These are phyloP conservation scores for Caranx ignobilis DNA, from an alignment of 2,113 vertebrate genomes.

Conservation along the genomic window DNA sequence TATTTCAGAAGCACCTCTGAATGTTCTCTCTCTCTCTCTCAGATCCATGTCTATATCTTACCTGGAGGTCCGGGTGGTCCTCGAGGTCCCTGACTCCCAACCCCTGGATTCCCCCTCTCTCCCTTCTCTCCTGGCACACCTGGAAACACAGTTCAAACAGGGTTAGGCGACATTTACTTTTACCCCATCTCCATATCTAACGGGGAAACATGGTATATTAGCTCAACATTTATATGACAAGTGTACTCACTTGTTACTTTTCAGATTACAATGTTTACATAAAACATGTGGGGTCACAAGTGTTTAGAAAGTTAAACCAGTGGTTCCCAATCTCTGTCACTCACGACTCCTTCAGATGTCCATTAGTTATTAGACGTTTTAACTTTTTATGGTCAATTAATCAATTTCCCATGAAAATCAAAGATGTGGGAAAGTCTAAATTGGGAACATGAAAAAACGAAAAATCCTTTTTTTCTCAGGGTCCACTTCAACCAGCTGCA, in stretches of 20 bases:
- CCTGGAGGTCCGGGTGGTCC: constrained; percentile 76
- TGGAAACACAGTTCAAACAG: constrained; percentile 42
- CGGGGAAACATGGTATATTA: background rate
- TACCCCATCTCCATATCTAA: background rate
- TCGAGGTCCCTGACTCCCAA: constrained; percentile 75
- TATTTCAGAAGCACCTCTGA: background rate
- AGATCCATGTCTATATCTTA: constrained; percentile 33
- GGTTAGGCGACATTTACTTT: background rate
- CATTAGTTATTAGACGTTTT: no score
- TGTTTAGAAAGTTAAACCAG: background rate
- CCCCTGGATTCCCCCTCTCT: constrained; percentile 70
- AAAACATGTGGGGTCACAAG: background rate
- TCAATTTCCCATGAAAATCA: background rate
- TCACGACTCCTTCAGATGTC: background rate
- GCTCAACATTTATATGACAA: background rate
- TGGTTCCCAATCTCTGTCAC: no score
- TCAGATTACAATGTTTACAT: no score
- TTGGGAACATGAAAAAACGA: background rate
- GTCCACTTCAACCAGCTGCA: background rate
- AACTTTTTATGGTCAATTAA: background rate
- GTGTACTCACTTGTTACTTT: background rate
- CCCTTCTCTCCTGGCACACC: constrained; percentile 73
- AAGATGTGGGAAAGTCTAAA: background rate
- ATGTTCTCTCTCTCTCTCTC: background rate
- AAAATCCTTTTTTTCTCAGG: no score